Conservation (phyloP, 2,797 vertebrate genomes). For the Molossus alvarezi region DNA sequence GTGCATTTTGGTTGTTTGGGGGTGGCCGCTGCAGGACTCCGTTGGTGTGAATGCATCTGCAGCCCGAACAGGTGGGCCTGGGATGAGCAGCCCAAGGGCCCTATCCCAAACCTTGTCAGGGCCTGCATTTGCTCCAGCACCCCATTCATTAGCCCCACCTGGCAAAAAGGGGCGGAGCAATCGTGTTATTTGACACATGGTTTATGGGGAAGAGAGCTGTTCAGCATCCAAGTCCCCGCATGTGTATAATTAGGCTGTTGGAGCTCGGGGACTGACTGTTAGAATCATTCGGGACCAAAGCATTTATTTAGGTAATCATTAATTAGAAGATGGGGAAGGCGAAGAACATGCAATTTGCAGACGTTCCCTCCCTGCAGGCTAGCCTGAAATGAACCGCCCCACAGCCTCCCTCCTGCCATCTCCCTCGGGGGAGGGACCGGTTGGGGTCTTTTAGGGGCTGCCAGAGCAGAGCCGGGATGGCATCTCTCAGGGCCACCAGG, state of each 20-base stretch:
- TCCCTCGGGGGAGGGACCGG: background rate
- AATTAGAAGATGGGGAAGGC: conserved; percentile 62
- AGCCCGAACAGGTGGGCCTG: background rate
- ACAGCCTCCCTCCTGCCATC: background rate
- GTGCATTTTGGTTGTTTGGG: background rate
- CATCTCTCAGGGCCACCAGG: background rate
- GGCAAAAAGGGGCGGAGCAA: background rate
- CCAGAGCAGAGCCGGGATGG: background rate
- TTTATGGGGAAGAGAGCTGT: conserved; percentile 65
- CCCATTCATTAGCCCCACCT: conserved; percentile 30
- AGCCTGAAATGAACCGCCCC: conserved; percentile 39
- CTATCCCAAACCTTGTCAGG: background rate
- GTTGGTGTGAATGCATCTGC: background rate
- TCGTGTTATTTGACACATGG: conserved; percentile 60
- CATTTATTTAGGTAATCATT: conserved; percentile 82
- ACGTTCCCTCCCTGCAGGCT: conserved; percentile 12
- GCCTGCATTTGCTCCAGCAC: conserved; percentile 6
- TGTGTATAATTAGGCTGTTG: conserved; percentile 76
- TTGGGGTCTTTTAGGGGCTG: background rate
- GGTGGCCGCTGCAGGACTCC: background rate
- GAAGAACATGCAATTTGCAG: conserved; percentile 52
- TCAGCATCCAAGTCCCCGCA: background rate
- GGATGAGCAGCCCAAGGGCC: background rate
- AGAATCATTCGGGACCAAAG: background rate
- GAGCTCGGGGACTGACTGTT: conserved; percentile 21